Base-by-base conservation (phyloP, 2,113 vertebrate species). In the Barnardius zonarius region DNA sequence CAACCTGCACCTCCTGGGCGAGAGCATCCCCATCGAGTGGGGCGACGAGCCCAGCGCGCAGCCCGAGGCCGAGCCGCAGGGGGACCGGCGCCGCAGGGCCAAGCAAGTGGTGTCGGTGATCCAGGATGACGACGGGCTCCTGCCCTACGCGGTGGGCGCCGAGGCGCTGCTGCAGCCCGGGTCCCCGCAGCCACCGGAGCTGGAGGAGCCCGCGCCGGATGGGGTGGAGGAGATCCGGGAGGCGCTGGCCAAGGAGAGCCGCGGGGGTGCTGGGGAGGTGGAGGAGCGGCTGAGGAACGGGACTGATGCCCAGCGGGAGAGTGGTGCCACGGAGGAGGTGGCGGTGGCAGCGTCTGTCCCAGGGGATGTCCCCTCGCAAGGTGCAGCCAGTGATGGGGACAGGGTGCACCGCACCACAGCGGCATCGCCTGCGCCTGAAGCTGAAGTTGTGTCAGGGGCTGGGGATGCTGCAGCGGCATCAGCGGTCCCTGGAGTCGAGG, bases 71-170 rank as follows among this genome's bases (percentile, higher is more conserved):
- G 98, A 98, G 10, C 55, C 74, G 1, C 55, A 96, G 1, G 41
- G 83, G 0, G 97, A 97, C 7, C 97, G 96, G 67, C 98, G 97
- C 59, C 98, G 97, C 90, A 98, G 99, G 24, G 98, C 96, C 82
- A 98, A 97, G 94, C 99, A 99, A 95, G 98, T 99, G 91, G 98
- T 99, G 93, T 99, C 99, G 0, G 98, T 99, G 97, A 99, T 99
- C 96, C 98, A 98, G 49, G 98, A 99, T 0, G 99, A 98, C 3
- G 93, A 98, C 22, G 97, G 94, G 2, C 74, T 72, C 3, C 93
- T 98, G 92, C 96, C 98, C 31, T 98, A 98, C 0, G 98, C 98
- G 90, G 98, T 97, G 12, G 97, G 97, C 5, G 46, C 97, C 2
- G 98, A 99, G 73, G 97, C 90, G 2, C 97, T 98, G 20, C 98